Evolutionary conservation across 2,113 vertebrate genomes (phyloP), one percentile per base, ranked within the genome.

Genomic region (Poicephalus meyeri): DNA sequence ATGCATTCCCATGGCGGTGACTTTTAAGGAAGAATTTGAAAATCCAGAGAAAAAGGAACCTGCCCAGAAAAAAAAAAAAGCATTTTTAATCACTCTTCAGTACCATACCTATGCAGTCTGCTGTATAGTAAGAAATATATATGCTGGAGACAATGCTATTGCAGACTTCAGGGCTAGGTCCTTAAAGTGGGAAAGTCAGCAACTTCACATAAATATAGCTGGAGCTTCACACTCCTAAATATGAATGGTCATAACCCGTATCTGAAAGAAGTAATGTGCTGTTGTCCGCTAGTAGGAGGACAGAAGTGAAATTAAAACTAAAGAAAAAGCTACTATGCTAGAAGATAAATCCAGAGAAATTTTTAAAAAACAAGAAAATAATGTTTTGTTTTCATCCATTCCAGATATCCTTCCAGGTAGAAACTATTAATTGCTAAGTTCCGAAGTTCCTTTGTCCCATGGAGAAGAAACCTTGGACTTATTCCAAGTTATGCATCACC

Each of bases 371-470:
- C 2, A 79, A 68, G 8, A 78, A 71, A 58, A 63, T 3, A 25
- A 24, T 15, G 5, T 33, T 89, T 92, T 89, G 8, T 52, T 89
- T 92, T 88, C 66, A 68, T 71, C 29, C 10, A 52, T 33, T 83
- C 25, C 49, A 39, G 10, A 50, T 86, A 91, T 39, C 23, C 10
- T 66, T 79, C 28, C 33, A 73, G 53, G 46, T 35, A 82, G 23
- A 83, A 93, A 79, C 76, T 77, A 66, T 80, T 93, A 88, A 88
- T 88, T 95, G n/a, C 9, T 35, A 17, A 35, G 23, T 77, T 91
- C 41, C 42, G 80, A 35, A 91, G 29, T 60, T 96, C 31, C 39
- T 26, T 35, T 93, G 53, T 84, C 47, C 50, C 1, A 2, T 55
- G 35, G 69, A 90, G 52, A 80, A 78, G 50, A 94, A 80, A 70